A percentile compares a stretch with the other conserved stretches of the same genome.
Conservation (phyloP, 2,888 invertebrate species). For the Ichneumon xanthorius region DNA sequence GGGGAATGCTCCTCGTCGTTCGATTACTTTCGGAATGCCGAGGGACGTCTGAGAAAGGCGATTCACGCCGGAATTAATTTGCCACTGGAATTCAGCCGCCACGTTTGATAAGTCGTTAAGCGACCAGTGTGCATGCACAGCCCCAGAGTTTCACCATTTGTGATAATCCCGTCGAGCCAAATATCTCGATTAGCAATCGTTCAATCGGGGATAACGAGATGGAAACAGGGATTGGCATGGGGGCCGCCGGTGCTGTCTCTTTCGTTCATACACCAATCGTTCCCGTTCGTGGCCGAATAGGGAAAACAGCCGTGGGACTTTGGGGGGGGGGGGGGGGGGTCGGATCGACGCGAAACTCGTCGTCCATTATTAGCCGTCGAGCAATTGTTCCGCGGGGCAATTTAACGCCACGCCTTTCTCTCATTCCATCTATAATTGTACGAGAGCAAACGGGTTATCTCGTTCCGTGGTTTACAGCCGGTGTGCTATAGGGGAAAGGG, state of each 20-base stretch:
- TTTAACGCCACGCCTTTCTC: conserved; percentile 68
- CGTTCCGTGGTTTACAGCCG: conserved; percentile 52
- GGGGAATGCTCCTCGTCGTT: neutral
- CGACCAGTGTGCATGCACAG: conserved; percentile 3
- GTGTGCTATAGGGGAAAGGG: conserved; percentile 27
- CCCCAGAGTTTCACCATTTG: neutral
- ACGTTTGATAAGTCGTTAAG: conserved; percentile 59
- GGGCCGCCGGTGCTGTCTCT: conserved; percentile 27
- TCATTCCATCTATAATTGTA: conserved; percentile 65
- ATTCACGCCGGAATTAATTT: conserved; percentile 33
- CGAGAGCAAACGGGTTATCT: conserved; percentile 50
- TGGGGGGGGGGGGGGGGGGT: neutral
- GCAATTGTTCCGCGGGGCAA: conserved; percentile 66
- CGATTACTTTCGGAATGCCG: neutral
- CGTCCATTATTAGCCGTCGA: conserved; percentile 60
- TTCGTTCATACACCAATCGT: neutral
- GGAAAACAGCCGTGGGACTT: neutral
- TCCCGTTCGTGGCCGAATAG: neutral
- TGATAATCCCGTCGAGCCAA: conserved; percentile 43
- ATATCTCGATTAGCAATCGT: conserved; percentile 58
- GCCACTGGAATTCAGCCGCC: conserved; percentile 24
- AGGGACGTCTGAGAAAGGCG: neutral
- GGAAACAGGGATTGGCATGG: conserved; percentile 15
- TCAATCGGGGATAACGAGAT: conserved; percentile 61
- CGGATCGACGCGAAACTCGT: conserved; percentile 45